Evolutionary conservation across 2,113 vertebrate genomes (phyloP), one percentile per base, ranked within the genome.

Genomic region (Leptocoma aspasia): DNA sequence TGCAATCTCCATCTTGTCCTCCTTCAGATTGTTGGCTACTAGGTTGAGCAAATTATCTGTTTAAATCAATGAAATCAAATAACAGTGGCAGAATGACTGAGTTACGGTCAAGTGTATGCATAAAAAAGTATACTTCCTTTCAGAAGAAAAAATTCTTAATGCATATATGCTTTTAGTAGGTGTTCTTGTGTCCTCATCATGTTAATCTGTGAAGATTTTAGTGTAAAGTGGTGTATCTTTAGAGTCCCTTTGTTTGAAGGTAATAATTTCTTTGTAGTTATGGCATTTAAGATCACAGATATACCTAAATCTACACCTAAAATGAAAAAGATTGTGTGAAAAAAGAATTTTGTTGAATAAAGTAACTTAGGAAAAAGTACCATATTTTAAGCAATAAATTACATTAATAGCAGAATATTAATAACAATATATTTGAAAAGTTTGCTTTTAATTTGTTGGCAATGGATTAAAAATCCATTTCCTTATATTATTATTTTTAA

Each of bases 401-500:
- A 45, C 28, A 69, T 76, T 69, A 69, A 53, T 81, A 82, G 60
- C 1, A 28, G 19, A 95, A 76, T 84, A 70, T 70, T 90, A 64
- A 69, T 39, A 72, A 21, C 15, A 83, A 89, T 61, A 13, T 11
- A 24, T 65, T 95, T n/a, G 3, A 89, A 87, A 85, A 72, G 14
- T 89, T 85, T 69, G 27, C 19, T 89, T 94, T 87, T 42, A 64
- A 69, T 82, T 89, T 90, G 12, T 78, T 95, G 94, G 54, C 56
- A 63, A 60, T 31, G 26, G 35, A 93, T 94, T 45, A 96, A 56
- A 95, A 97, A 89, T 73, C 16, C 28, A 82, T 89, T 95, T 95
- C 26, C 30, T 90, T 31, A 19, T 54, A 61, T 37, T 24, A 24
- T 30, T 57, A n/a, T 83, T 82, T 81, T 49, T 8, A 18, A 47